These are phyloP conservation scores for Ormyrus rosae DNA, from an alignment of 2,888 invertebrate species.

Conservation along the genomic window DNA sequence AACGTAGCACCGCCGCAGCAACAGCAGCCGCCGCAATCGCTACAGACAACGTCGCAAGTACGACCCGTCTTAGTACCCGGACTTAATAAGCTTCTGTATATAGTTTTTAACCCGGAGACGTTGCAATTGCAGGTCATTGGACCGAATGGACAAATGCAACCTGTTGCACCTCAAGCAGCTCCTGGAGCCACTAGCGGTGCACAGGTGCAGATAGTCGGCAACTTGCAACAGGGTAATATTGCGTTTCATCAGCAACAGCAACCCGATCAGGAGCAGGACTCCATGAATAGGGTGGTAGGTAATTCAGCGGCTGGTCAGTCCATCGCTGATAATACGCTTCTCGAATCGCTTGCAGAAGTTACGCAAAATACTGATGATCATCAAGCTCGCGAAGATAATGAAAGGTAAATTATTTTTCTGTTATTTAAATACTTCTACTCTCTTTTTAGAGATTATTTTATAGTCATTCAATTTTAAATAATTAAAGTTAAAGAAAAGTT, in stretches of 20 bases:
- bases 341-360: conserved; percentile 75
- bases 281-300: conserved; percentile 65
- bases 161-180: conserved; percentile 73
- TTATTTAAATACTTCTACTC: not conserved
- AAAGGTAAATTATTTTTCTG: conserved; percentile 69
- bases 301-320: conserved; percentile 59
- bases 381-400: conserved; percentile 75
- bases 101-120: conserved; percentile 65
- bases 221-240: conserved; percentile 59
- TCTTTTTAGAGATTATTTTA: no score
- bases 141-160: conserved; percentile 77
- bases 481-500: no score
- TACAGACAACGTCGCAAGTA: conserved; percentile 49
- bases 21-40: conserved; percentile 64
- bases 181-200: conserved; percentile 40
- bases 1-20: conserved; percentile 71
- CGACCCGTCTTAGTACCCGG: no score
- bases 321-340: conserved; percentile 70
- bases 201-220: conserved; percentile 69
- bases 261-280: conserved; percentile 70
- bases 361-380: conserved; percentile 73
- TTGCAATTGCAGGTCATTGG: conserved; percentile 63
- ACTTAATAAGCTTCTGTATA: no score
- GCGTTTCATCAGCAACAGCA: conserved; percentile 66
- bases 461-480: no score